These are phyloP conservation scores for Parnassius smintheus DNA, from an alignment of 2,888 invertebrate genomes.

Conservation along the genomic window DNA sequence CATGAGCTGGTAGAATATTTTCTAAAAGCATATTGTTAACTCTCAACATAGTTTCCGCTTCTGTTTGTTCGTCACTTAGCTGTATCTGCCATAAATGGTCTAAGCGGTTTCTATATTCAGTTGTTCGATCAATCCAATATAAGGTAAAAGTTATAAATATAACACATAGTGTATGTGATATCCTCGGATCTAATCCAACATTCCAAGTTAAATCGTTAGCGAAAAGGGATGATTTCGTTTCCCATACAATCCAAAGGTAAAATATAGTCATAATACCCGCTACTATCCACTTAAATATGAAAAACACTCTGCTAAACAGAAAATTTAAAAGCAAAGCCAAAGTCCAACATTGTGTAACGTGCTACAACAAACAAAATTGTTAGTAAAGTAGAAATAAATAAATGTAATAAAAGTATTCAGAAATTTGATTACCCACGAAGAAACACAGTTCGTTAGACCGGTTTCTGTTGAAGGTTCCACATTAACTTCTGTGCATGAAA, in stretches of 20 bases:
- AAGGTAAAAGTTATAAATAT: constrained; percentile 88
- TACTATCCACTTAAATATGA: constrained; percentile 88
- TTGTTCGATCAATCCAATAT: constrained; percentile 93
- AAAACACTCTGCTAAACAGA: constrained; percentile 92
- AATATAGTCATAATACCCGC: constrained; percentile 83
- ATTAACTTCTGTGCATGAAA: constrained; percentile 57
- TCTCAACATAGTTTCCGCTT: constrained; percentile 91
- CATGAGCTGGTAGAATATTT: constrained; percentile 96
- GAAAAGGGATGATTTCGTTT: constrained; percentile 78
- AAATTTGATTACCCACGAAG: constrained; percentile 71
- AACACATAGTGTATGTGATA: constrained; percentile 88
- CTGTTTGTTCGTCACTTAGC: constrained; percentile 90
- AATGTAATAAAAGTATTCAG: constrained; percentile 4
- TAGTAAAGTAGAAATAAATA: not conserved
- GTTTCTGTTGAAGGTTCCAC: constrained; percentile 46
- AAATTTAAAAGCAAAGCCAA: constrained; percentile 86
- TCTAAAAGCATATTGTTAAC: constrained; percentile 94
- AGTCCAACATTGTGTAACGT: constrained; percentile 87
- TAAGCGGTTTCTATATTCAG: constrained; percentile 93
- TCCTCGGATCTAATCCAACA: constrained; percentile 83
- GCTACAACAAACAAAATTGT: constrained; percentile 77
- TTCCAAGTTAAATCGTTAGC: constrained; percentile 85
- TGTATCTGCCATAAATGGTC: constrained; percentile 87
- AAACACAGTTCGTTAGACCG: constrained; percentile 69
- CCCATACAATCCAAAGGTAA: constrained; percentile 86